These are phyloP conservation scores for Thereva unica DNA, from an alignment of 2,888 invertebrate species.

Conservation along the genomic window DNA sequence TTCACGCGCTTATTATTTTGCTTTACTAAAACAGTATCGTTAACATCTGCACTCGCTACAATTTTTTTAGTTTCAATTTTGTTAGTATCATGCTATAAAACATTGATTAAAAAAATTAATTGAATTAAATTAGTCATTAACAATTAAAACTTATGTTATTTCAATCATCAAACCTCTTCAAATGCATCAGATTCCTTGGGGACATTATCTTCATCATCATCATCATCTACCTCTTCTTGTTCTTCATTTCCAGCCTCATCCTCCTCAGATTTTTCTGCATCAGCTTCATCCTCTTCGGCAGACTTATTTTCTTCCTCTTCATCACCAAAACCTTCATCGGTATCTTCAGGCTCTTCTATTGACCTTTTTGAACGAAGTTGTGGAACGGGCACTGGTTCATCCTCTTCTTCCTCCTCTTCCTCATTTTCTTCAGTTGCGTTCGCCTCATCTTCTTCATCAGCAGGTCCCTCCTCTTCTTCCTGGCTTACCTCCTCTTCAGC, in stretches of 20 bases:
- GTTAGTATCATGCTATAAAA: too few relatives aligned
- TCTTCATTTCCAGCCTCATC: slow-evolving; percentile 43
- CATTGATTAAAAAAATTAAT: not conserved
- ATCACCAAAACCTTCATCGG: slow-evolving; percentile 45
- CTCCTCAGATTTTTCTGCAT: slow-evolving; percentile 44
- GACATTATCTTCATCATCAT: slow-evolving; percentile 45
- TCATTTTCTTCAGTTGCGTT: slow-evolving; percentile 44
- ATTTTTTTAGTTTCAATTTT: too few relatives aligned
- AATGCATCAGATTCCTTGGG: slow-evolving; percentile 52
- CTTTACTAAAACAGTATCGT: too few relatives aligned
- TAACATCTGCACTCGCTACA: too few relatives aligned
- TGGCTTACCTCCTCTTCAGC: slow-evolving; percentile 48
- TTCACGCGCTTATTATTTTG: too few relatives aligned
- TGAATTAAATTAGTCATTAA: not conserved
- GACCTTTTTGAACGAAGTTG: not conserved
- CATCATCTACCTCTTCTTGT: slow-evolving; percentile 39
- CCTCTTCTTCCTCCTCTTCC: slow-evolving; percentile 42
- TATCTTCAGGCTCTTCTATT: slow-evolving; percentile 45
- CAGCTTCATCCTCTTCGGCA: slow-evolving; percentile 45
- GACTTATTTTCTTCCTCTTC: slow-evolving; percentile 23
- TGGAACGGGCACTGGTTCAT: slow-evolving; percentile 31
- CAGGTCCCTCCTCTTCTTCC: slow-evolving; percentile 52
- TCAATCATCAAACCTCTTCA: slow-evolving; percentile 54
- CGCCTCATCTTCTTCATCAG: slow-evolving; percentile 46
- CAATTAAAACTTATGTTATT: too few relatives aligned